Conservation (phyloP, 2,888 invertebrate genomes). For the Eupeodes latifasciatus region DNA sequence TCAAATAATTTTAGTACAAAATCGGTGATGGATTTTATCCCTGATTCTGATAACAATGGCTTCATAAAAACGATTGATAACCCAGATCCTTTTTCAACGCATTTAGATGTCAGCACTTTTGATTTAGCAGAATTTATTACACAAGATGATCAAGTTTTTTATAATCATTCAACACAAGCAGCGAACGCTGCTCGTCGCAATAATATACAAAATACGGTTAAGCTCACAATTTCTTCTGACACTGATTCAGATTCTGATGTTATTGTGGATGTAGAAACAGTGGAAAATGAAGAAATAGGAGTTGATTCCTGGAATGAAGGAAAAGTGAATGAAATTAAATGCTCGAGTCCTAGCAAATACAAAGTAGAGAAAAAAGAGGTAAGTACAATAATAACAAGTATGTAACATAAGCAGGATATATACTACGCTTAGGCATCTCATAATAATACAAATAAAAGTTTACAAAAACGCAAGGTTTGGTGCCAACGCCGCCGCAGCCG, state of each 20-base stretch:
- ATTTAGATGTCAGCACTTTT: constrained; percentile 82
- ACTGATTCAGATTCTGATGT: constrained; percentile 82
- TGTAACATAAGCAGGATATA: too few species aligned
- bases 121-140: constrained; percentile 83
- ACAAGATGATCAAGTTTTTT: constrained; percentile 81
- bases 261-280: constrained; percentile 83
- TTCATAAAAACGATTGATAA: constrained; percentile 74
- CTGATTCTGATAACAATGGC: constrained; percentile 79
- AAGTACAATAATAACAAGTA: constrained; percentile 39
- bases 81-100: constrained; percentile 80
- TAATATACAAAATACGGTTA: constrained; percentile 13
- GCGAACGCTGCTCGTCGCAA: not conserved
- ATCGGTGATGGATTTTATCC: constrained; percentile 77
- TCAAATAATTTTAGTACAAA: constrained; percentile 63
- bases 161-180: constrained; percentile 8
- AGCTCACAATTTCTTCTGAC: constrained; percentile 70
- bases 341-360: constrained; percentile 79
- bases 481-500: too few species aligned
- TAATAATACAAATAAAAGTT: too few species aligned
- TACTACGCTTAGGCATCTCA: too few species aligned
- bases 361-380: constrained; percentile 78
- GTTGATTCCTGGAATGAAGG: constrained; percentile 72
- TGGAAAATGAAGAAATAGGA: constrained; percentile 80
- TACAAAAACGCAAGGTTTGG: too few species aligned
- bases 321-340: constrained; percentile 70